Percentiles rank a stretch among this genome's conserved stretches.
phyloP scores from a whole-genome alignment of 2,797 vertebrate genomes.

The Danio tinwini region DNA sequence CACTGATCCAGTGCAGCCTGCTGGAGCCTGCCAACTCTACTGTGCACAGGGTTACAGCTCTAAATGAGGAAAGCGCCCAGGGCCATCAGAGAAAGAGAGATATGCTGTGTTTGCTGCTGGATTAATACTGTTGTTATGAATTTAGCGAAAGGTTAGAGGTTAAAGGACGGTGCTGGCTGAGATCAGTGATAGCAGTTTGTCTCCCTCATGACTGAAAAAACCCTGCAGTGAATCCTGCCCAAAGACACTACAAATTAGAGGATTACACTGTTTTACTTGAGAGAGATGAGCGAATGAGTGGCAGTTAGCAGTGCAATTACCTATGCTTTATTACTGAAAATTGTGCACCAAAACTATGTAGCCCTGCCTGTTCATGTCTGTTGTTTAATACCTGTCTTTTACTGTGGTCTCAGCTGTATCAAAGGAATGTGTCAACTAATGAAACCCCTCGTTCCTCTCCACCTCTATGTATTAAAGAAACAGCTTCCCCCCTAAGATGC shows the following conservation, averaged over 20 bases:
- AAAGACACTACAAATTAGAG: slow-evolving; percentile 47
- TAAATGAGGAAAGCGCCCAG: slow-evolving; percentile 65
- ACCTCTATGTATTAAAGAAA: not conserved
- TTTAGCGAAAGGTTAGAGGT: slow-evolving; percentile 50
- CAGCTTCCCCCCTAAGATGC: not conserved
- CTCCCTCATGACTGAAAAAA: slow-evolving; percentile 29
- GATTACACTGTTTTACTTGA: slow-evolving; percentile 36
- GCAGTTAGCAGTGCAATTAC: slow-evolving; percentile 33
- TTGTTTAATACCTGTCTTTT: slow-evolving; percentile 8
- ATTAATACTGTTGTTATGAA: slow-evolving; percentile 46
- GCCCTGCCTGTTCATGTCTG: slow-evolving; percentile 16
- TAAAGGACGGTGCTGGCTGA: slow-evolving; percentile 16
- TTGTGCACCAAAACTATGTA: not conserved
- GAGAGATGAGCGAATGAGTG: slow-evolving; percentile 35
- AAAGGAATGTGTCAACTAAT: slow-evolving; percentile 14
- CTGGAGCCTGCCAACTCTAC: slow-evolving; percentile 44
- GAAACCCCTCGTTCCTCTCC: not conserved
- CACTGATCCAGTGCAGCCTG: slow-evolving; percentile 61
- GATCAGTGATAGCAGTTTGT: slow-evolving; percentile 4
- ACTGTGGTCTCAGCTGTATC: not conserved
- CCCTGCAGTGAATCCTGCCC: slow-evolving; percentile 21
- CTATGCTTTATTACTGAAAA: not conserved
- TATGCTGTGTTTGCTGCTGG: slow-evolving; percentile 22
- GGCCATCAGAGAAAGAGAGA: slow-evolving; percentile 27
- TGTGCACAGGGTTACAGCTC: slow-evolving; percentile 57